Evolutionary conservation across 1,140 invertebrate species (phyloP).

Genomic region (Tenebrio molitor): DNA sequence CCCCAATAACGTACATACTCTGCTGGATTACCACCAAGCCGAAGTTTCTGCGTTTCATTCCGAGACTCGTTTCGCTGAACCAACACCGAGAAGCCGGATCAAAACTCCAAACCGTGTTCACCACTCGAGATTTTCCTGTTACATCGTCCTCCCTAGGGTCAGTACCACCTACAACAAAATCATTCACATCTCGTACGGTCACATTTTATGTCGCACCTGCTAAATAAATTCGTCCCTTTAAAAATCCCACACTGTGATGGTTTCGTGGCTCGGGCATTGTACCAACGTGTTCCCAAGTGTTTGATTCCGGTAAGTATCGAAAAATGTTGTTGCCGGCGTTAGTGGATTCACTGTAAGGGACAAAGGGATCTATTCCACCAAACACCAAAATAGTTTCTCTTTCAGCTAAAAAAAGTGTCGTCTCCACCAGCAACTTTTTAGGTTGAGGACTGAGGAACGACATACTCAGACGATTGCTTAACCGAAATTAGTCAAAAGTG

Average conservation of each 20-base stretch:
- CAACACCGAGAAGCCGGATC: conserved; percentile 72
- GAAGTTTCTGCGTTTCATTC: conserved; percentile 72
- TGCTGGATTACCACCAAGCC: conserved; percentile 71
- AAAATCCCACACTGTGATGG: conserved; percentile 71
- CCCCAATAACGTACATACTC: conserved; percentile 74
- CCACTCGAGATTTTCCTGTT: conserved; percentile 69
- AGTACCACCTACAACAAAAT: conserved; percentile 69
- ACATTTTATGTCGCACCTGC: too few relatives aligned
- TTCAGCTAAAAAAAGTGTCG: conserved; percentile 70
- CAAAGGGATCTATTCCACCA: conserved; percentile 73
- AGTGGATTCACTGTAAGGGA: conserved; percentile 66
- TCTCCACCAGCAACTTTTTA: conserved; percentile 66
- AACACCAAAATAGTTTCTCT: conserved; percentile 72
- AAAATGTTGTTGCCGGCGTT: conserved; percentile 73
- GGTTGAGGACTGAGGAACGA: conserved; percentile 65
- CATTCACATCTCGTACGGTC: too few relatives aligned
- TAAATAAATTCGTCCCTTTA: conserved; percentile 72
- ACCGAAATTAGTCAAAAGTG: neutral
- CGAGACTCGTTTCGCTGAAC: conserved; percentile 71
- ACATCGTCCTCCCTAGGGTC: conserved; percentile 72
- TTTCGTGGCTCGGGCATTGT: conserved; percentile 73
- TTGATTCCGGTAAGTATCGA: conserved; percentile 70
- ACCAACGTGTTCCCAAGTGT: conserved; percentile 72
- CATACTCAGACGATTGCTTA: conserved; percentile 65
- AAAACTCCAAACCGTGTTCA: conserved; percentile 74